Percentiles rank a stretch among this genome's conserved stretches.
Conservation (phyloP, 2,113 vertebrate genomes). For the Heterocephalus glaber region DNA sequence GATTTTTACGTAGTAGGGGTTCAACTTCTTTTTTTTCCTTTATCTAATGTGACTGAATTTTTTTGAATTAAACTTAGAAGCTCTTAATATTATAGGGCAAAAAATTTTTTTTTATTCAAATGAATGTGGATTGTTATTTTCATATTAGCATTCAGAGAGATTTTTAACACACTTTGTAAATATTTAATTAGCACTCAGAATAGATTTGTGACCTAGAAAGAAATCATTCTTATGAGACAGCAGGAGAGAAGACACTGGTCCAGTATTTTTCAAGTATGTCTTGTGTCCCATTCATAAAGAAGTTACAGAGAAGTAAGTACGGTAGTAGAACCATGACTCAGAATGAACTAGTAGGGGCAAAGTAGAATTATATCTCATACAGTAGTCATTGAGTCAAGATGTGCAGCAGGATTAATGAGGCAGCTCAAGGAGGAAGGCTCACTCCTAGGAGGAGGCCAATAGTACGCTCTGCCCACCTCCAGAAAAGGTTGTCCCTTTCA, state of each 20-base stretch:
- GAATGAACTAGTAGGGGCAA: not conserved
- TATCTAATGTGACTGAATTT: not conserved
- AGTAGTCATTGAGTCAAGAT: not conserved
- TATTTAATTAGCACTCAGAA: slow-evolving; percentile 61
- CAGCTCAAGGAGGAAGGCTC: not conserved
- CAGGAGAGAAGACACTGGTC: not conserved
- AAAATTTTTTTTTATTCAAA: slow-evolving; percentile 42
- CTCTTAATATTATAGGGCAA: not conserved
- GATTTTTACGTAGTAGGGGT: not conserved
- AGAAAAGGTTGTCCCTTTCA: not conserved
- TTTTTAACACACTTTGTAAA: slow-evolving; percentile 66
- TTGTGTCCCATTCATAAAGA: not conserved
- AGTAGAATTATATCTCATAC: not conserved
- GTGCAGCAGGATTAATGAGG: not conserved
- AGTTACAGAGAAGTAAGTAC: not conserved
- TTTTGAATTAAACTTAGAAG: slow-evolving; percentile 37
- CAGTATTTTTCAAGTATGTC: not conserved
- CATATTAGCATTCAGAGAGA: slow-evolving; percentile 45
- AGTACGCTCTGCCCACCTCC: not conserved
- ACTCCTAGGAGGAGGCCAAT: not conserved
- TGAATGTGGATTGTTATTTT: slow-evolving; percentile 48
- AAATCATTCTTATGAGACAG: slow-evolving; percentile 8
- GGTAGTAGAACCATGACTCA: not conserved
- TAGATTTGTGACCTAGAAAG: slow-evolving; percentile 38
- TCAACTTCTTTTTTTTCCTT: not conserved